Base-by-base conservation (phyloP, 2,113 vertebrate genomes). In the Coryphaenoides rupestris region DNA sequence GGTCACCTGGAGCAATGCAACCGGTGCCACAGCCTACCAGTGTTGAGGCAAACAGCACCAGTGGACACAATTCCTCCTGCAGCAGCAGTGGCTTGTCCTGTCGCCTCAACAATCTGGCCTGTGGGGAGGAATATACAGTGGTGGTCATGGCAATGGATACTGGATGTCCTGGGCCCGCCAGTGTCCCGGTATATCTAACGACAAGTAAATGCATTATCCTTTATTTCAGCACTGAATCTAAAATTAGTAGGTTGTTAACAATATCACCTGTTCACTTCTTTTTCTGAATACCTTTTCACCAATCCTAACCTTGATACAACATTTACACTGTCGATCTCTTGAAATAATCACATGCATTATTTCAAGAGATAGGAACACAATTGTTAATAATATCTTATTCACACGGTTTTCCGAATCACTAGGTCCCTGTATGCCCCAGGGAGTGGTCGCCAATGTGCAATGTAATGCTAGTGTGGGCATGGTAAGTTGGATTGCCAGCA, bases 391-490 rank as follows among this genome's bases (percentile, higher is more conserved):
- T 55, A 17, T 21, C 0, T 17, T 3, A 49, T 40, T 40, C 33
- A 40, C 1, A 40, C 14, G 33, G 19, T 3, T n/a, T 5, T 62
- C 2, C 7, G 9, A 40, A 40, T 40, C 33, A 7, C 10, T 40
- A 40, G 33, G 78, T 2, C 82, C 86, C 16, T 89, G 87, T 28
- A 73, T 75, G 0, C 88, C 88, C 5, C 70, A 75, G 14, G 81
- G 85, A 12, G 54, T 89, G 63, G 78, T 23, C 1, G 33, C 76
- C 4, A 55, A 68, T 6, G 19, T 86, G 47, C 16, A 57, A 74
- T 90, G 89, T 40, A 40, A 40, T 12, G 9, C 33, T 12, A 40
- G 33, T 40, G 9, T 40, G 9, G 33, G 1, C 1, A 12, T 2
- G 2, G 33, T 40, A 2, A 40, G 33, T 40, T 40, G 33, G 33